These are phyloP conservation scores for Pseudomyrmex concolor DNA, from an alignment of 1,140 invertebrate species.

Conservation along the genomic window DNA sequence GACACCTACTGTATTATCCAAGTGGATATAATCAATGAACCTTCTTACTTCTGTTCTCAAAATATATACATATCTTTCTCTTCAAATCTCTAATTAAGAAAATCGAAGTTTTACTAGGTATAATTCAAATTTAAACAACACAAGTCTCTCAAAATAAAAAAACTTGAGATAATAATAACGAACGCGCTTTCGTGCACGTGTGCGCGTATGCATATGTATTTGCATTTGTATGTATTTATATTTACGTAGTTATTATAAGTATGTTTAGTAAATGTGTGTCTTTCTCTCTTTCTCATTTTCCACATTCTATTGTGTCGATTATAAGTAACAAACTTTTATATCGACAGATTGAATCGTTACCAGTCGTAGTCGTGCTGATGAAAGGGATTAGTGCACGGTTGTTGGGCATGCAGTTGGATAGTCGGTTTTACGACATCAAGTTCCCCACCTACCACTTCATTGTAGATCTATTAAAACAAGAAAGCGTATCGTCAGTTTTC, in stretches of 20 bases:
- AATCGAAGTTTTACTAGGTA: no score
- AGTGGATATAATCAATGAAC: no score
- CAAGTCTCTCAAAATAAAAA: no score
- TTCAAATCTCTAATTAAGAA: no score
- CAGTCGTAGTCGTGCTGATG: slow-evolving; percentile 82
- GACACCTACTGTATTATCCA: no score
- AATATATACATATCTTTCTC: no score
- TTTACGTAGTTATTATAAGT: slow-evolving; percentile 15
- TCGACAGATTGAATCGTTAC: slow-evolving; percentile 72
- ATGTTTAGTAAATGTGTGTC: slow-evolving; percentile 21
- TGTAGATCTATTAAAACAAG: slow-evolving; percentile 76
- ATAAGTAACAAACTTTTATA: slow-evolving; percentile 10
- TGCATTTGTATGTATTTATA: slow-evolving; percentile 8
- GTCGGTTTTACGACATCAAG: slow-evolving; percentile 77
- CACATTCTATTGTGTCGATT: slow-evolving; percentile 20
- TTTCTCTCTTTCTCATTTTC: background rate
- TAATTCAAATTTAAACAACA: no score
- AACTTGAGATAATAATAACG: background rate
- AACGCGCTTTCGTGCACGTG: background rate
- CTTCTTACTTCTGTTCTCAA: no score
- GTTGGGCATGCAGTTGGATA: slow-evolving; percentile 80
- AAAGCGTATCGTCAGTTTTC: slow-evolving; percentile 27
- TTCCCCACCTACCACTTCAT: slow-evolving; percentile 78
- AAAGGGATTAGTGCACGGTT: slow-evolving; percentile 83
- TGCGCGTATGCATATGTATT: background rate